Base-by-base conservation (phyloP, 2,888 invertebrate genomes). In the Drosophila anomalipes region DNA sequence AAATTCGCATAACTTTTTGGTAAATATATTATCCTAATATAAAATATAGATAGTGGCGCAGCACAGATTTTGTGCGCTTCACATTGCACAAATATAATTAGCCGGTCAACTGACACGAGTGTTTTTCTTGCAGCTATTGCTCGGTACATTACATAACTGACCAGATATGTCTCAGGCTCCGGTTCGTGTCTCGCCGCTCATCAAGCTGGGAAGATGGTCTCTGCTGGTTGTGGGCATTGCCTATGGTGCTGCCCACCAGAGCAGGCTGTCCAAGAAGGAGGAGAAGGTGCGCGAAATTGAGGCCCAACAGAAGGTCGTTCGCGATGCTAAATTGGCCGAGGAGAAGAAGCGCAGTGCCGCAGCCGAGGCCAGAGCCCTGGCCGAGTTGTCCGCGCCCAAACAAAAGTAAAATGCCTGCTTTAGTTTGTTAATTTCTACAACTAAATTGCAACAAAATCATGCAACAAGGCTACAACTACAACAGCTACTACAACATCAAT, bases 201-300 rank as follows among this genome's bases (percentile, higher is more conserved):
- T 97, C 92, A 96, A 96, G 95, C 97, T 97, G 90, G 96, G 96
- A 70, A 95, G 98, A 91, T 98, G 97, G 97, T 96, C 96, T 66
- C 94, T 97, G 90, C 94, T 98, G 4, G 92, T 95, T 0, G 94
- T 95, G 0, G 97, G 97, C 37, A 94, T 98, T 77, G 91, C 95
- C 1, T 98, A 97, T 83, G 98, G 97, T 60, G 95, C 95, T 0
- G 95, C 95, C 92, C 95, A 97, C 92, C 96, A 97, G 81, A 95
- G 92, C 91, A 94, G 96, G 62, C 94, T 96, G 2, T 94, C 95
- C 39, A 96, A 94, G 92, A 96, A 94, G 91, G 97, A 97, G 90
- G 93, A 93, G 4, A 95, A 94, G 70, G 89, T 95, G 52, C 95
- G 96, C 30, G 96, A 95, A 93, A 94, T 96, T 16, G 96, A 97